Base-by-base conservation (phyloP, 2,888 invertebrate species). In the Pandemis heparana region DNA sequence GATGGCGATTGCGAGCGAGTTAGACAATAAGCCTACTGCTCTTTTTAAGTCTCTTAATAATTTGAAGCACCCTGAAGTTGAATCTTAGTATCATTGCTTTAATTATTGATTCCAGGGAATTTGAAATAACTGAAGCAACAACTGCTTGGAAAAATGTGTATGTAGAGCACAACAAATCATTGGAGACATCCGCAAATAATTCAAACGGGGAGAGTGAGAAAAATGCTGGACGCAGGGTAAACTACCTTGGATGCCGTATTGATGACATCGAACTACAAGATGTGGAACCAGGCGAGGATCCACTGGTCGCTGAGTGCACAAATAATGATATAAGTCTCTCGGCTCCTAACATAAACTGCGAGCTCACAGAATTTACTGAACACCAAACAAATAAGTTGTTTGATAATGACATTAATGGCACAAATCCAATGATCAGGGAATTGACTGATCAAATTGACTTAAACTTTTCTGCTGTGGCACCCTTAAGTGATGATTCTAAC, bases 111-210 rank as follows among this genome's bases (percentile, higher is more conserved):
- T 79, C 10, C 87, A 94, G 94, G 1, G 94, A 94, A 75, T 94
- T 92, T 75, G 84, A 86, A 16, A 91, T 90, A 16, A 89, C 92
- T 76, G 94, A 93, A 84, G 93, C 88, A 0, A 93, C 94, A 5
- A 94, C 92, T 1, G 92, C 94, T 32, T 94, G 94, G 94, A 92
- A 91, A 78, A 92, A 89, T 72, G 88, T 93, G 66, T 94, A 94
- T 56, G 94, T 92, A 74, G 90, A 94, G 59, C 92, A 93, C 73
- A 93, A 94, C 72, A 92, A 90, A 64, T 89, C 92, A 0, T 74
- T 90, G 23, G 94, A 94, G 76, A 88, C 88, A 0, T 93, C 92
- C 0, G 87, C 85, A 5, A 92, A 92, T 74, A 92, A 93, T 14
- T 86, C 88, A 0, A 87, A 79, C 0, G 81, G 78, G 0, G 85